phyloP scores from a whole-genome alignment of 1,140 invertebrate species.

The Caenorhabditis tropicalis region DNA sequence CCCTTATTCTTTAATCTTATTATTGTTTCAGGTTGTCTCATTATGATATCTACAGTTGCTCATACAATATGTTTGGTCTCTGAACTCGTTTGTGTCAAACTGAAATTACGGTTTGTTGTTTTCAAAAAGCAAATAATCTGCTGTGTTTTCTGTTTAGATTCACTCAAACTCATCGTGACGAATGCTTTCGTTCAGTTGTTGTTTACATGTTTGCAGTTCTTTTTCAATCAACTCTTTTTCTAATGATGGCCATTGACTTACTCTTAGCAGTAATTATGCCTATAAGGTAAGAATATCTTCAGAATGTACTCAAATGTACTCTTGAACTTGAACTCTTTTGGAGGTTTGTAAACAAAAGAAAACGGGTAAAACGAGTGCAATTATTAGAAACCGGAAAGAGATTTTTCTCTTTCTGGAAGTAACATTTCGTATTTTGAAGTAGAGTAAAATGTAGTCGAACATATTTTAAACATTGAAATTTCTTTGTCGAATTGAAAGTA shows the following conservation, averaged over 20 bases:
- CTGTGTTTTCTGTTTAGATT: neutral
- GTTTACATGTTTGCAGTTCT: constrained; percentile 37
- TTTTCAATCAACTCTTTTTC: neutral
- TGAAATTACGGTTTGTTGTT: neutral
- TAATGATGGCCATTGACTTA: constrained; percentile 34
- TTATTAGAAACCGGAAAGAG: neutral
- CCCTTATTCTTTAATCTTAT: no score
- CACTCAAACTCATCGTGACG: neutral
- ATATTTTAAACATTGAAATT: neutral
- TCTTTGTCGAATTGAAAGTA: neutral
- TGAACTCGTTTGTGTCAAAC: constrained; percentile 17
- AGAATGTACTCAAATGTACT: neutral
- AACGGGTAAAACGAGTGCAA: neutral
- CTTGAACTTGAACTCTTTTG: no score
- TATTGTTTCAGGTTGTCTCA: neutral
- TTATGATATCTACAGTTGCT: constrained; percentile 1
- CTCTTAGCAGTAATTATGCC: neutral
- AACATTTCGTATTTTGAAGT: neutral
- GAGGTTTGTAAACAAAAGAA: no score
- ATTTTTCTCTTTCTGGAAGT: neutral
- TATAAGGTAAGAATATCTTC: neutral
- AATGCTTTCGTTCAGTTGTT: constrained; percentile 17
- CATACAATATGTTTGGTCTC: constrained; percentile 25
- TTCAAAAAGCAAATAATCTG: neutral
- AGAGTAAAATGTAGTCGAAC: neutral